phyloP scores from a whole-genome alignment of 2,113 vertebrate genomes.

The Tychaedon coryphoeus region DNA sequence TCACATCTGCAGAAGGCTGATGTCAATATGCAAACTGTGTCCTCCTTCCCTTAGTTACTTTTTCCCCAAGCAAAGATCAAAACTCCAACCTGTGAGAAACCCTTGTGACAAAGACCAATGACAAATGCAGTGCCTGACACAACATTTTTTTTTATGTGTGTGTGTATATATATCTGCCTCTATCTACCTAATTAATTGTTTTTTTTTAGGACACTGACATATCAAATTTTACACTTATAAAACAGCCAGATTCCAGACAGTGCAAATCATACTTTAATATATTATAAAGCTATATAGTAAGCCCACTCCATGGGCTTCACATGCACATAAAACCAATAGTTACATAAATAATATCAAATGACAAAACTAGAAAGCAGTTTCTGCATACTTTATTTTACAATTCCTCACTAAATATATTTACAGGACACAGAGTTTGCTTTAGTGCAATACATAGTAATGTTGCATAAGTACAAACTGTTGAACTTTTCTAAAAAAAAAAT shows the following conservation, averaged over 20 bases:
- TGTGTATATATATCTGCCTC: fast-evolving
- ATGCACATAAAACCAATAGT: neutral
- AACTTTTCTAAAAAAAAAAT: slow-evolving; percentile 76
- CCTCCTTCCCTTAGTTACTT: neutral
- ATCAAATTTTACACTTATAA: neutral
- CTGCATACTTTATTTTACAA: slow-evolving; percentile 82
- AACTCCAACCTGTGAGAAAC: neutral
- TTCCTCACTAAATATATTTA: slow-evolving; percentile 95
- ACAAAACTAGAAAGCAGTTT: slow-evolving; percentile 57
- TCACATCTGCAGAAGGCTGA: neutral
- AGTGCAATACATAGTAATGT: slow-evolving; percentile 96
- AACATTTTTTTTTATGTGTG: neutral
- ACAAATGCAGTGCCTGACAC: neutral
- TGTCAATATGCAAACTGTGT: no score
- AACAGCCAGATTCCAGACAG: slow-evolving; percentile 21
- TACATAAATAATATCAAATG: slow-evolving; percentile 34
- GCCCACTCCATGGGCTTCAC: neutral
- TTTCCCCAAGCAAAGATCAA: neutral
- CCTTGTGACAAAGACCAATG: neutral
- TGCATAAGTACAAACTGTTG: slow-evolving; percentile 94
- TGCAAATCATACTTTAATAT: neutral
- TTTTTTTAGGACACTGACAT: neutral
- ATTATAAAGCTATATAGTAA: neutral
- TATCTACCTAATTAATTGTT: neutral
- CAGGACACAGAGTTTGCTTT: slow-evolving; percentile 90